These are phyloP conservation scores for Chelonus insularis DNA, from an alignment of 1,140 invertebrate species.

Conservation along the genomic window DNA sequence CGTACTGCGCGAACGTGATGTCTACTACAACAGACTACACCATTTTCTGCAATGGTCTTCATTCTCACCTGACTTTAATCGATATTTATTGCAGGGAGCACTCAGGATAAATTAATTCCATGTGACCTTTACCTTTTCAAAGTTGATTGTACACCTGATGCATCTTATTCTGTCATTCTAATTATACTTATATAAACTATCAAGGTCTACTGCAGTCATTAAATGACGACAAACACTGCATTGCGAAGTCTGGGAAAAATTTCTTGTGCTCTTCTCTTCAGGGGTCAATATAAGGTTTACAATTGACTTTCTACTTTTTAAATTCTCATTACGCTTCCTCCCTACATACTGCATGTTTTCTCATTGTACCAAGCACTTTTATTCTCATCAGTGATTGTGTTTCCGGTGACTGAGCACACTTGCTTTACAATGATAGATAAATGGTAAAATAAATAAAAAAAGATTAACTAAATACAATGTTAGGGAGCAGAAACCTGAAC, in stretches of 20 bases:
- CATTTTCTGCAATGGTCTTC: background rate
- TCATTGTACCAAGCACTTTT: background rate
- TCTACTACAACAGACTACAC: background rate
- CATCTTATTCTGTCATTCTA: background rate
- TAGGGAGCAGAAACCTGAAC: background rate
- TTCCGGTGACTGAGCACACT: slow-evolving; percentile 5
- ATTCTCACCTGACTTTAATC: slow-evolving; percentile 12
- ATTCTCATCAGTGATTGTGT: background rate
- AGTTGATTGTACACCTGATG: background rate
- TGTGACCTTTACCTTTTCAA: slow-evolving; percentile 15
- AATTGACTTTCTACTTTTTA: background rate
- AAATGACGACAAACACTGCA: background rate
- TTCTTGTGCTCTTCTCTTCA: no score
- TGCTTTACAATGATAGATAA: background rate
- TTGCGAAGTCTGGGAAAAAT: no score
- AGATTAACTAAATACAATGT: background rate
- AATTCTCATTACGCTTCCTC: slow-evolving; percentile 3
- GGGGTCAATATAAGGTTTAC: no score
- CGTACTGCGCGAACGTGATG: slow-evolving; percentile 10
- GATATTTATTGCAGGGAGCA: slow-evolving; percentile 6
- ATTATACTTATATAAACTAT: background rate
- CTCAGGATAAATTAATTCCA: background rate
- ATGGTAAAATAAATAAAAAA: background rate
- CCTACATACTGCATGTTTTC: no score
- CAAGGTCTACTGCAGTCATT: no score